Base-by-base conservation (phyloP, 2,113 vertebrate species). In the Chionomys nivalis region DNA sequence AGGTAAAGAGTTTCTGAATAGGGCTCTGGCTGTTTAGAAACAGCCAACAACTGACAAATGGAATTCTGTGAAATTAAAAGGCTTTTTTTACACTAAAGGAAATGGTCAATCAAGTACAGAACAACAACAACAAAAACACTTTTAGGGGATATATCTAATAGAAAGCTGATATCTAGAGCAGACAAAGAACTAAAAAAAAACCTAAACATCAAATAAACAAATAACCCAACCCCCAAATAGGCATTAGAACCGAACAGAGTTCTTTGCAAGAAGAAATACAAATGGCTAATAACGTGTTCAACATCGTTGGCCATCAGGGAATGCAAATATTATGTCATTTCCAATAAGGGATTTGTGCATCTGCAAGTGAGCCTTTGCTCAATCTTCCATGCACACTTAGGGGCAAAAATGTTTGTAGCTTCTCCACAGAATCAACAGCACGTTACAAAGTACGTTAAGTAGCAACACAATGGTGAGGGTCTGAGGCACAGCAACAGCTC, bases 371-470 rank as follows among this genome's bases (percentile, higher is more conserved):
- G 49, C 68, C 9, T 3, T n/a, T 31, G 52, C 33, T 16, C 47
- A 93, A 10, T 47, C 63, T 44, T 93, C 28, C 23, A 5, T 5
- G 39, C 11, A 89, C 0, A 47, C 7, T 47, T 63, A 82, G 86
- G n/a, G 10, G 23, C 33, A 72, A 81, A 65, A 58, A 16, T n/a
- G 47, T 8, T 78, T 89, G 8, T 39, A 63, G 14, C 7, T 76
- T 92, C n/a, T 90, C 63, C 87, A 58, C 24, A 85, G 95, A 97
- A 72, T 49, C 21, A 87, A n/a, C 23, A 91, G 44, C 28, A 78
- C 19, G 21, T 58, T 83, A 70, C 86, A 85, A 79, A 73, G 26
- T 28, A 19, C 19, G 66, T 55, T 36, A 92, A 81, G n/a, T 42
- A 28, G 78, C 36, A 47, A 83, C 26, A 44, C 16, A 73, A 66